Percentiles rank a stretch among this genome's conserved stretches.
These are phyloP conservation scores for Centropristis striata DNA, from an alignment of 2,113 vertebrate species.

Conservation along the genomic window DNA sequence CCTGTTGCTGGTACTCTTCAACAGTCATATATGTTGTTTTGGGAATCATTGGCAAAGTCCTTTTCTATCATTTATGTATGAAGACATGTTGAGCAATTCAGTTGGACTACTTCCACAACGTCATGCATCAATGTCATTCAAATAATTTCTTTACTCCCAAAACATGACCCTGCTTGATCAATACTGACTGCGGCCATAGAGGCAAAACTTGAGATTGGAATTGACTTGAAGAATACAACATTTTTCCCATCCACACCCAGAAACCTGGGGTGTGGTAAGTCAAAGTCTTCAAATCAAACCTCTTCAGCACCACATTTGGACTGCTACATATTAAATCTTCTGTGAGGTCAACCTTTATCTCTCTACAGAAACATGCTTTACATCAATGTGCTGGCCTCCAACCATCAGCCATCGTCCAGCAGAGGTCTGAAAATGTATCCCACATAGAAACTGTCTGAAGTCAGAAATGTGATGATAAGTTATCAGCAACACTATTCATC, in stretches of 20 bases:
- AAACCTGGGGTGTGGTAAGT: background rate
- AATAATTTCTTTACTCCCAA: background rate
- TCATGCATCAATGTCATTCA: background rate
- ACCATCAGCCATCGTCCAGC: background rate
- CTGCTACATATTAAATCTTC: background rate
- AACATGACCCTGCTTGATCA: background rate
- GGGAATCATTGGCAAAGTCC: no score
- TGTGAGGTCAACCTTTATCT: constrained; percentile 14
- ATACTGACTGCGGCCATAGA: background rate
- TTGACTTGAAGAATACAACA: background rate
- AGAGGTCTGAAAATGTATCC: background rate
- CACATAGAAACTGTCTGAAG: background rate
- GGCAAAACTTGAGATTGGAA: background rate
- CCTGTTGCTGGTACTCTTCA: no score
- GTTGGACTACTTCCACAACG: background rate
- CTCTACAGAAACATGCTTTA: background rate
- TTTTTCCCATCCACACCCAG: background rate
- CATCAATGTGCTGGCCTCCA: constrained; percentile 4
- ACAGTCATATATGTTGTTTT: no score
- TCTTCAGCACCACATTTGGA: constrained; percentile 20
- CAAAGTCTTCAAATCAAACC: constrained; percentile 13
- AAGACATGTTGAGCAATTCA: background rate
- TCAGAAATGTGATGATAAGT: background rate
- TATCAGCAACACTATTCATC: constrained; percentile 5
- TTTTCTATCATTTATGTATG: no score